These are phyloP conservation scores for Delphinapterus leucas DNA, from an alignment of 2,113 vertebrate species.

Conservation along the genomic window DNA sequence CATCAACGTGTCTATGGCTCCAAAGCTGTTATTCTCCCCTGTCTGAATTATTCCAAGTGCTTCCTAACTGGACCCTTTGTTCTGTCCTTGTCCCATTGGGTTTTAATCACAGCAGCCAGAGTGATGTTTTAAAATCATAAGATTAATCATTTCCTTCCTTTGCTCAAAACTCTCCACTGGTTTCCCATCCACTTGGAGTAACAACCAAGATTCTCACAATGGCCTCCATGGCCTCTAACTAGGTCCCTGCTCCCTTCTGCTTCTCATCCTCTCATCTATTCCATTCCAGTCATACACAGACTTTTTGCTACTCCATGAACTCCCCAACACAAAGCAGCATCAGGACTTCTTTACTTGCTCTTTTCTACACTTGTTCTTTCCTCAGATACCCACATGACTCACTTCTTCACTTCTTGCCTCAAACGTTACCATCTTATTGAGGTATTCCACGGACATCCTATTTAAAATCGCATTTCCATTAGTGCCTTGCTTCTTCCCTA, in stretches of 20 bases:
- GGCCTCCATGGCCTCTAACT: neutral
- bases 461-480: neutral
- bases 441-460: neutral
- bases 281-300: too few species aligned
- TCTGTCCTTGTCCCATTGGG: neutral
- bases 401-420: neutral
- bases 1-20: accelerated
- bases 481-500: neutral
- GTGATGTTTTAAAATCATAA: neutral
- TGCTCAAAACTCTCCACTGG: neutral
- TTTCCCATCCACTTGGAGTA: neutral
- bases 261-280: neutral
- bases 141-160: neutral
- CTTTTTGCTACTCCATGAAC: too few species aligned
- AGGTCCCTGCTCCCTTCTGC: neutral
- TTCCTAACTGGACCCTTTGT: neutral
- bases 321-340: neutral
- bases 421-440: neutral
- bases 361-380: neutral
- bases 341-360: neutral
- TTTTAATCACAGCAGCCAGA: neutral
- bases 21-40: neutral
- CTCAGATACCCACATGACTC: neutral
- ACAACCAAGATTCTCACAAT: neutral
- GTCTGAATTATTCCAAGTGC: neutral